Conservation (phyloP, 2,888 invertebrate genomes). For the Acleris laterana region DNA sequence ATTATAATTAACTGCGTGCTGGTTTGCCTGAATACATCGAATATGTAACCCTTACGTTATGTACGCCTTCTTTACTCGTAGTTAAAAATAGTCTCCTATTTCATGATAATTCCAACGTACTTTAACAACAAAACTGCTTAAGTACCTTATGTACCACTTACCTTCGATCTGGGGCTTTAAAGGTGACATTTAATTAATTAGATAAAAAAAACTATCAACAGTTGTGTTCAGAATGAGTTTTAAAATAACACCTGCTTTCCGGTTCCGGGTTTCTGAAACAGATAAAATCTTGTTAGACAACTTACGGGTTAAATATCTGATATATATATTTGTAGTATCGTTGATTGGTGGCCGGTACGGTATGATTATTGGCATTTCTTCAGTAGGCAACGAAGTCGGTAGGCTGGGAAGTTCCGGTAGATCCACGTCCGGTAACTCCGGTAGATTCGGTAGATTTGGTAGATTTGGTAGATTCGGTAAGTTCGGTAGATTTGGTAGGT, state of each 20-base stretch:
- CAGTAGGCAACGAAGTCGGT: constrained; percentile 47
- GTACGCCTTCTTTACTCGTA: too few relatives aligned
- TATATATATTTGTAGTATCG: constrained; percentile 67
- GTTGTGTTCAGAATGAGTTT: constrained; percentile 29
- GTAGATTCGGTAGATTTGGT: constrained; percentile 24
- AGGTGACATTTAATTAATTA: background rate
- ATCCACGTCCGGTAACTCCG: constrained; percentile 16
- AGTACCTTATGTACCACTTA: background rate
- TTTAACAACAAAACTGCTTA: background rate
- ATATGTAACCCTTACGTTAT: too few relatives aligned
- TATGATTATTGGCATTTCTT: constrained; percentile 45
- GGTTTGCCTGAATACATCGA: too few relatives aligned
- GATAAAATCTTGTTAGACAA: constrained; percentile 43
- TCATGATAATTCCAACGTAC: background rate
- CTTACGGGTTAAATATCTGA: constrained; percentile 80
- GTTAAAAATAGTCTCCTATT: background rate
- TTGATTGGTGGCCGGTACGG: constrained; percentile 62
- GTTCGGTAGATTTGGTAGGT: constrained; percentile 17
- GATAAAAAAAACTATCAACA: constrained; percentile 1
- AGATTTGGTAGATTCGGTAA: constrained; percentile 18
- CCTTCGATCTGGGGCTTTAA: background rate
- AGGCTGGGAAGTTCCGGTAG: constrained; percentile 21
- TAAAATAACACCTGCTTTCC: background rate
- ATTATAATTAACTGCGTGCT: too few relatives aligned
- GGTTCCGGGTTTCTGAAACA: constrained; percentile 59